Evolutionary conservation across 2,113 vertebrate genomes (phyloP).

Genomic region (Pluvianellus socialis): DNA sequence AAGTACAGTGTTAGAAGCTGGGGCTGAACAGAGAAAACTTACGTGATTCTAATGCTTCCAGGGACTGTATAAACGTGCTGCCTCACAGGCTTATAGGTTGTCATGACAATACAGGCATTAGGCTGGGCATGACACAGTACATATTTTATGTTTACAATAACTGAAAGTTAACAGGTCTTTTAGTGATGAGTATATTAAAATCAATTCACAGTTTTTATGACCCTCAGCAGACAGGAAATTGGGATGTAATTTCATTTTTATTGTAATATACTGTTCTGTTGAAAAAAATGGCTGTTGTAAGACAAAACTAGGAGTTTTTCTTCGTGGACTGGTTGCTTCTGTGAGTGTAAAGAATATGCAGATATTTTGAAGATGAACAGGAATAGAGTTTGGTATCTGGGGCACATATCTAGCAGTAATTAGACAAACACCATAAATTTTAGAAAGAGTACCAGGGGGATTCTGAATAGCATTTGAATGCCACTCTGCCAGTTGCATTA

Average conservation of each 20-base stretch:
- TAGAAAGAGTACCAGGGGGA: neutral
- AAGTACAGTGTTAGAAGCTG: neutral
- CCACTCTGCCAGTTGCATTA: neutral
- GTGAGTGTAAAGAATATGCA: neutral
- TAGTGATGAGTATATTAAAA: neutral
- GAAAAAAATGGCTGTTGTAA: neutral
- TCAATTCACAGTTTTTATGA: neutral
- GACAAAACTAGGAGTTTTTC: neutral
- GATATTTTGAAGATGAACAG: neutral
- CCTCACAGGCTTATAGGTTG: neutral
- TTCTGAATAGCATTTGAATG: neutral
- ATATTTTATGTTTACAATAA: neutral
- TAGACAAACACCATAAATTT: neutral
- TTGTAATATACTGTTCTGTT: neutral
- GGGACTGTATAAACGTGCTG: neutral
- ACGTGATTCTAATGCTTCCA: neutral
- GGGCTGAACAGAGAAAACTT: neutral
- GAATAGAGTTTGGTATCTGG: neutral
- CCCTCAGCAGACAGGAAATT: neutral
- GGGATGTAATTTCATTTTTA: neutral
- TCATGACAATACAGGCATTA: neutral
- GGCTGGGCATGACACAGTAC: neutral
- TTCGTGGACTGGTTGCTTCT: neutral
- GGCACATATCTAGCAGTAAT: neutral
- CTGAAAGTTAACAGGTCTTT: neutral